Evolutionary conservation across 1,140 invertebrate genomes (phyloP).

Genomic region (Bombus consobrinus): DNA sequence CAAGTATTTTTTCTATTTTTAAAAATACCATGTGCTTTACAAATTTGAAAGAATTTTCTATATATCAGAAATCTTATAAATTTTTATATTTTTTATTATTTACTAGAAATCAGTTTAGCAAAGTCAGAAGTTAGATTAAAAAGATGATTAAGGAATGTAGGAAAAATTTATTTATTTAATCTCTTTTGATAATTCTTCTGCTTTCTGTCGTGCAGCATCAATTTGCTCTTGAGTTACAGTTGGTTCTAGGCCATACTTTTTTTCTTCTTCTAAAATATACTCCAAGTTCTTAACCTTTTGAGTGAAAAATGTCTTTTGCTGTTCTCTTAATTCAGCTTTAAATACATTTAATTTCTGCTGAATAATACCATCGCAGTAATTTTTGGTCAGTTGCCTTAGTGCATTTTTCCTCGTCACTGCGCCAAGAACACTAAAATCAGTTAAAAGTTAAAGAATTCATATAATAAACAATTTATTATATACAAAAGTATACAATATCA

Average conservation of each 20-base stretch:
- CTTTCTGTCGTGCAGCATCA: slow-evolving; percentile 83
- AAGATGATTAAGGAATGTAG: neutral
- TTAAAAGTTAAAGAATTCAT: neutral
- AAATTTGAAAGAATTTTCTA: no score
- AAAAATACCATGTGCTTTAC: no score
- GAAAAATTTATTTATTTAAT: neutral
- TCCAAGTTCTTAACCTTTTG: slow-evolving; percentile 84
- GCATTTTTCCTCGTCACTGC: slow-evolving; percentile 85
- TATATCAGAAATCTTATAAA: neutral
- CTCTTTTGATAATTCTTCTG: slow-evolving; percentile 68
- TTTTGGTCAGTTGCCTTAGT: slow-evolving; percentile 85
- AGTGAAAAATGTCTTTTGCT: slow-evolving; percentile 87
- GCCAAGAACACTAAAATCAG: neutral
- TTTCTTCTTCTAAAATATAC: slow-evolving; percentile 89
- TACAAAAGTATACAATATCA: slow-evolving; percentile 51
- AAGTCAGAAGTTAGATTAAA: neutral
- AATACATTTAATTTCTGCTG: slow-evolving; percentile 86
- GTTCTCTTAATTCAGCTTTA: slow-evolving; percentile 84
- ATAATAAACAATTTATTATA: neutral
- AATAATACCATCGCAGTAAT: slow-evolving; percentile 87
- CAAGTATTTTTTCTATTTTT: no score
- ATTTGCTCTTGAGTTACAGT: slow-evolving; percentile 88
- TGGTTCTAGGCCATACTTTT: slow-evolving; percentile 85
- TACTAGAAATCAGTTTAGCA: no score
- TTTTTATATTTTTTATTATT: neutral